phyloP scores from a whole-genome alignment of 2,888 invertebrate species.

The Chaitophorus viminalis region DNA sequence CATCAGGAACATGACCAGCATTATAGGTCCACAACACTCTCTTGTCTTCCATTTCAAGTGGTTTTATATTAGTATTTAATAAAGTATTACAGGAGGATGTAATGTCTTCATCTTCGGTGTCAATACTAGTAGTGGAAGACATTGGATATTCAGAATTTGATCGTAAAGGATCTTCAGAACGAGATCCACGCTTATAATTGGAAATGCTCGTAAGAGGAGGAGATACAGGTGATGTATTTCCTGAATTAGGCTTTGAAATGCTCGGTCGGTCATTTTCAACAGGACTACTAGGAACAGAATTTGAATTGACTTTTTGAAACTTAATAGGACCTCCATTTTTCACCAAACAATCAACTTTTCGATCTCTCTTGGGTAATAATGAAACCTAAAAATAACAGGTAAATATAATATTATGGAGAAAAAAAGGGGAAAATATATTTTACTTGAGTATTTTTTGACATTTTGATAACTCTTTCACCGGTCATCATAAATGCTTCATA shows the following conservation, averaged over 20 bases:
- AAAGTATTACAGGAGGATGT: constrained; percentile 92
- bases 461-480: constrained; percentile 92
- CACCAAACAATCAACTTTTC: constrained; percentile 56
- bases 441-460: constrained; percentile 82
- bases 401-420: not conserved
- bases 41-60: constrained; percentile 71
- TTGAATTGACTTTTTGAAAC: constrained; percentile 61
- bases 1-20: constrained; percentile 72
- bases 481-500: constrained; percentile 98
- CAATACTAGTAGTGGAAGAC: constrained; percentile 79
- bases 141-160: constrained; percentile 63
- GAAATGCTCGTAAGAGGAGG: constrained; percentile 46
- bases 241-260: constrained; percentile 61
- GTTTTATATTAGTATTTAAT: constrained; percentile 74
- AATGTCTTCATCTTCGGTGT: constrained; percentile 92
- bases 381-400: constrained; percentile 45
- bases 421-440: constrained; percentile 67
- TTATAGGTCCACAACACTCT: constrained; percentile 93
- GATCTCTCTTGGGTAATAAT: constrained; percentile 50
- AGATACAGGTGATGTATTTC: constrained; percentile 62
- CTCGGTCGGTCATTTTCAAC: constrained; percentile 60
- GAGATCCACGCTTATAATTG: constrained; percentile 53
- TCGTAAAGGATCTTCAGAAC: constrained; percentile 87
- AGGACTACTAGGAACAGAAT: constrained; percentile 63
- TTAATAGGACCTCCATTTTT: constrained; percentile 53